A percentile compares a stretch with the other conserved stretches of the same genome.
These are phyloP conservation scores for Drosophila vallismaia DNA, from an alignment of 2,888 invertebrate species.

Conservation along the genomic window DNA sequence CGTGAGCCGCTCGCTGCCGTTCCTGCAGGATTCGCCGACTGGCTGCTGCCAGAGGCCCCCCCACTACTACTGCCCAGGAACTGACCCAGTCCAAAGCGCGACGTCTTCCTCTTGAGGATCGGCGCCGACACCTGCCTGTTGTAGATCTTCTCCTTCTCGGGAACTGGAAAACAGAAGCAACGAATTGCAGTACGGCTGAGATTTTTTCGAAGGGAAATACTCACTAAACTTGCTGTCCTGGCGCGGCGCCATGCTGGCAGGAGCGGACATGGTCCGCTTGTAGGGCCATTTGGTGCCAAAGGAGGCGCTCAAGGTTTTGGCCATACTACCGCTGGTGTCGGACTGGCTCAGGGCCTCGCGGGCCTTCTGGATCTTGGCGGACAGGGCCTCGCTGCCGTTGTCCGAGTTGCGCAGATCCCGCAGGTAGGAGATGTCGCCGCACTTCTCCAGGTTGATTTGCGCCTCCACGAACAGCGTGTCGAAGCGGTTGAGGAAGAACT, in stretches of 20 bases:
- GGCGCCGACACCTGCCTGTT: conserved; percentile 97
- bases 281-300: conserved; percentile 97
- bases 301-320: conserved; percentile 92
- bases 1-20: conserved; percentile 74
- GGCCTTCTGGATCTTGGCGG: conserved; percentile 94
- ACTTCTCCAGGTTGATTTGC: conserved; percentile 94
- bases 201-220: not conserved
- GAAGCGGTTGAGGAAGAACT: conserved; percentile 98
- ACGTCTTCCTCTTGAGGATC: conserved; percentile 96
- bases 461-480: conserved; percentile 98
- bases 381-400: conserved; percentile 92
- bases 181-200: not conserved
- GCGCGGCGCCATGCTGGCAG: conserved; percentile 91
- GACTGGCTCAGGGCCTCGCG: conserved; percentile 93
- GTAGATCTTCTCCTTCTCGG: conserved; percentile 93
- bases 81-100: conserved; percentile 95
- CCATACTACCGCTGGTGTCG: conserved; percentile 86
- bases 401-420: conserved; percentile 95
- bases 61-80: conserved; percentile 86
- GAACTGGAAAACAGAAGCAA: conserved; percentile 51
- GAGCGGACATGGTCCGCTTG: conserved; percentile 96
- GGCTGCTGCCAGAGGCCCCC: conserved; percentile 83
- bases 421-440: conserved; percentile 92
- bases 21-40: conserved; percentile 76
- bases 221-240: conserved; percentile 89